Evolutionary conservation across 2,797 vertebrate species (phyloP).

Genomic region (Peromyscus eremicus): DNA sequence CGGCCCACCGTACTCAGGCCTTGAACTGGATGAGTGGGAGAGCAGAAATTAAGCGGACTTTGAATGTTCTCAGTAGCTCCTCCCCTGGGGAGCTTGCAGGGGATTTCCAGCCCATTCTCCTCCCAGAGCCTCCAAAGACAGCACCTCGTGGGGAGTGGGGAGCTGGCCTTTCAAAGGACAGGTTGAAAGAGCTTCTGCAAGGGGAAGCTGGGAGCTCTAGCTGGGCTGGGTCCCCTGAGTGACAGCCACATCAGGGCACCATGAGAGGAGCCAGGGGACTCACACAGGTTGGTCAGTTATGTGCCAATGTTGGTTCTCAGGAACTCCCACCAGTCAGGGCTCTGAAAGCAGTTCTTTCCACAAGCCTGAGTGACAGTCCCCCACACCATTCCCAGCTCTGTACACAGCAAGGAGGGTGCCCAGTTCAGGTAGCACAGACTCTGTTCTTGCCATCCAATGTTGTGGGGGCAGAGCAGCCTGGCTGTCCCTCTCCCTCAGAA

Average conservation of each 20-base stretch:
- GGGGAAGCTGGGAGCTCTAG: neutral
- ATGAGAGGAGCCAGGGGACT: fast-evolving
- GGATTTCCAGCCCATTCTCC: neutral
- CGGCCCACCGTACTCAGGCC: neutral
- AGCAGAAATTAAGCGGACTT: neutral
- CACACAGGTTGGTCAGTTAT: neutral
- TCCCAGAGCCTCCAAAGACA: neutral
- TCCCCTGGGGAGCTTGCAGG: neutral
- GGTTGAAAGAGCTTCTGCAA: fast-evolving
- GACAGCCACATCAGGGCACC: fast-evolving
- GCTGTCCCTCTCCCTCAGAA: neutral
- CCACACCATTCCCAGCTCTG: neutral
- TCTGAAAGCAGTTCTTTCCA: neutral
- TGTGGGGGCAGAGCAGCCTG: neutral
- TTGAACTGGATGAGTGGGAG: neutral
- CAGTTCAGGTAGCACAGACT: neutral
- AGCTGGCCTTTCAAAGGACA: neutral
- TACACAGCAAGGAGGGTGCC: neutral
- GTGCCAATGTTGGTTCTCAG: neutral
- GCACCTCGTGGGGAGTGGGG: neutral
- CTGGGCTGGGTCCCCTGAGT: neutral
- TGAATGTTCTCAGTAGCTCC: fast-evolving
- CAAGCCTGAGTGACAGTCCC: neutral
- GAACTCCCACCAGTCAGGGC: neutral
- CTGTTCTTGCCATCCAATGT: neutral